These are phyloP conservation scores for Listronotus bonariensis DNA, from an alignment of 1,140 invertebrate genomes.

Conservation along the genomic window DNA sequence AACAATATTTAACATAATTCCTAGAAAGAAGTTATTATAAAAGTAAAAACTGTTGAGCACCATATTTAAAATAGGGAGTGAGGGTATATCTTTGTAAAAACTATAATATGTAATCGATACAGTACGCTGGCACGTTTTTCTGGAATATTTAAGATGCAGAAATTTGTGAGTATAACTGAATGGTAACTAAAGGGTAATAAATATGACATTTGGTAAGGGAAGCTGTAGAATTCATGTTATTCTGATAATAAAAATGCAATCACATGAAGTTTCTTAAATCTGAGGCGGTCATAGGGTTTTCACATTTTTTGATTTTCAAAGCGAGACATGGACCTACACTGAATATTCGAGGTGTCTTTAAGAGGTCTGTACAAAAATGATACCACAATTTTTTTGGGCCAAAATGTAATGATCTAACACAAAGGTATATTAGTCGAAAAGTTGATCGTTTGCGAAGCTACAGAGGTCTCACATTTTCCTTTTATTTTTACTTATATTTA, in stretches of 20 bases:
- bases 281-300: no score
- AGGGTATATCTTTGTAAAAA: conserved; percentile 25
- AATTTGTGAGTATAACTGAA: conserved; percentile 19
- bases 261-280: no score
- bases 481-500: no score
- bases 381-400: no score
- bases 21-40: conserved; percentile 16
- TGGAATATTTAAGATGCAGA: neutral
- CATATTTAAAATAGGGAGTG: conserved; percentile 29
- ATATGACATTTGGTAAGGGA: conserved; percentile 10
- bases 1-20: conserved; percentile 21
- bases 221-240: neutral
- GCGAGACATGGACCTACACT: no score
- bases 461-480: no score
- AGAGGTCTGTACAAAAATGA: no score
- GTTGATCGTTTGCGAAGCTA: no score
- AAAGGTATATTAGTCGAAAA: no score
- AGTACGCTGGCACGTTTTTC: conserved; percentile 26
- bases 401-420: no score
- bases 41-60: conserved; percentile 35
- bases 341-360: no score
- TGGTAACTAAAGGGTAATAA: conserved; percentile 29
- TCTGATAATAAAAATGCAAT: neutral
- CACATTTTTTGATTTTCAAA: no score
- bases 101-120: conserved; percentile 18